A percentile compares a stretch with the other conserved stretches of the same genome.
Conservation (phyloP, 2,888 invertebrate species). For the Panopea generosa region DNA sequence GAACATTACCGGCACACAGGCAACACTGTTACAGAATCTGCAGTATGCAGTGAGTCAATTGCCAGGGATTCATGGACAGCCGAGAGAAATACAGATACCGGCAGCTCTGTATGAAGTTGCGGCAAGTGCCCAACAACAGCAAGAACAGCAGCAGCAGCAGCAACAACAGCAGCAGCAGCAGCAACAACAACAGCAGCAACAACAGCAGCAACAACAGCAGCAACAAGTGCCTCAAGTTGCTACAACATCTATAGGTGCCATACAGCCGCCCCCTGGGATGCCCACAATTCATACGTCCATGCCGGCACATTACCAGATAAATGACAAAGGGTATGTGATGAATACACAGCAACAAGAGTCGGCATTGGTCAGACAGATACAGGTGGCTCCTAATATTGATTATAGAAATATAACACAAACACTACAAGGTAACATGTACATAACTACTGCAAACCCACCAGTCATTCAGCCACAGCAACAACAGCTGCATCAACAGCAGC, state of each 20-base stretch:
- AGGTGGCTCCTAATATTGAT: conserved; percentile 57
- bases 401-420: conserved; percentile 65
- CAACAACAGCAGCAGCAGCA: conserved; percentile 24
- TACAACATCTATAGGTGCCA: conserved; percentile 36
- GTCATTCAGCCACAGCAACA: conserved; percentile 46
- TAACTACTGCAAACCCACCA: conserved; percentile 50
- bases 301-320: conserved; percentile 52
- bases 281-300: conserved; percentile 48
- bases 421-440: conserved; percentile 57
- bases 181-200: conserved; percentile 53
- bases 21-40: conserved; percentile 52
- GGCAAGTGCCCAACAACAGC: conserved; percentile 52
- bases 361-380: conserved; percentile 46
- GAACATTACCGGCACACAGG: conserved; percentile 20
- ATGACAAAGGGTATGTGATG: conserved; percentile 56
- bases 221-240: conserved; percentile 42
- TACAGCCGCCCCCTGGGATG: conserved; percentile 46
- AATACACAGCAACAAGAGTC: conserved; percentile 49
- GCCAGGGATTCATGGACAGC: conserved; percentile 26
- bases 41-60: conserved; percentile 56
- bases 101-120: conserved; percentile 64
- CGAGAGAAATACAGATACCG: conserved; percentile 58
- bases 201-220: conserved; percentile 47
- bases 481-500: conserved; percentile 45
- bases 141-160: conserved; percentile 27